These are phyloP conservation scores for Catamblyrhynchus diadema DNA, from an alignment of 2,797 vertebrate species.

Conservation along the genomic window DNA sequence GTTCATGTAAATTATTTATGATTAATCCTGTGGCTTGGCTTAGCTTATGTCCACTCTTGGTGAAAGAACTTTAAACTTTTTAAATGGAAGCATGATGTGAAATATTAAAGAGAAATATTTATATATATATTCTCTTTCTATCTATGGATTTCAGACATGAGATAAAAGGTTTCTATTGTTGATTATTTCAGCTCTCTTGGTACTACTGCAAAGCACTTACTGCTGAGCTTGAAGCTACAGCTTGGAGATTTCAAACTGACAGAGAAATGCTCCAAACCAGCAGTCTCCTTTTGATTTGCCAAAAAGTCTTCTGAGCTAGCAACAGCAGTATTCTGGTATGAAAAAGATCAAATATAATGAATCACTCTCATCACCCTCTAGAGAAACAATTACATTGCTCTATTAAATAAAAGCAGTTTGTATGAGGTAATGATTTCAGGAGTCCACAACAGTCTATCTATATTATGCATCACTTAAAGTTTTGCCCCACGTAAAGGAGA, in stretches of 20 bases:
- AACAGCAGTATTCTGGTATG: not conserved
- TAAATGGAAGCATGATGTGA: slow-evolving; percentile 22
- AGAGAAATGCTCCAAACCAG: slow-evolving; percentile 38
- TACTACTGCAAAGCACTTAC: slow-evolving; percentile 13
- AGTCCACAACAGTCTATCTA: not conserved
- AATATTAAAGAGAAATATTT: slow-evolving; percentile 63
- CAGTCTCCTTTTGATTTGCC: slow-evolving; percentile 33
- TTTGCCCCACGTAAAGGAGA: not conserved
- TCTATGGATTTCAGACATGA: slow-evolving; percentile 47
- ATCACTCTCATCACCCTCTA: not conserved
- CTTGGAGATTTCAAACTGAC: slow-evolving; percentile 48
- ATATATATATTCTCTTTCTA: slow-evolving; percentile 29
- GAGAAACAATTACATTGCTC: slow-evolving; percentile 18
- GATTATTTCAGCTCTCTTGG: slow-evolving; percentile 41
- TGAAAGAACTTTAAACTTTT: slow-evolving; percentile 45
- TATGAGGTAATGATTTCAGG: slow-evolving; percentile 10
- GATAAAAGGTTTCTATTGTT: slow-evolving; percentile 56
- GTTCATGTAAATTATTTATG: slow-evolving; percentile 51
- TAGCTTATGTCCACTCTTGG: slow-evolving; percentile 1
- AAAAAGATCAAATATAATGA: slow-evolving; percentile 30
- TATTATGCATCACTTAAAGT: not conserved
- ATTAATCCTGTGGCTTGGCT: slow-evolving; percentile 19
- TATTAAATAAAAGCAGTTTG: not conserved
- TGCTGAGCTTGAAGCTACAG: not conserved
- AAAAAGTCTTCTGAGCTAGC: slow-evolving; percentile 6